These are phyloP conservation scores for Arctocebus calabarensis DNA, from an alignment of 2,797 vertebrate species.

Conservation along the genomic window DNA sequence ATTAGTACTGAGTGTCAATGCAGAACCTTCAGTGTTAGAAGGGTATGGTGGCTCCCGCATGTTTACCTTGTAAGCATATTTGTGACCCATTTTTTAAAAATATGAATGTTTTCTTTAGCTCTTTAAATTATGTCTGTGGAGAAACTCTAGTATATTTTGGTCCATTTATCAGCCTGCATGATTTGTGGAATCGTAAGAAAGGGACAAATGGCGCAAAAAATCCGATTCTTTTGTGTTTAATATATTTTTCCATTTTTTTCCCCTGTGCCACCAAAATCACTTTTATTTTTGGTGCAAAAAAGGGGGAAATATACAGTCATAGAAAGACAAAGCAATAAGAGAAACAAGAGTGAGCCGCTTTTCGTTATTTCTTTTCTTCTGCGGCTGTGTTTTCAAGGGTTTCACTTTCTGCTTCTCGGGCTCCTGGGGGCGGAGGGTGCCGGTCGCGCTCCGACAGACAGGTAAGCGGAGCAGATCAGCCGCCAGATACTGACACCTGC, in stretches of 20 bases:
- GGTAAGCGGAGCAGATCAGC: neutral
- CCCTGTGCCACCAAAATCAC: neutral
- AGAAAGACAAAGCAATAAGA: neutral
- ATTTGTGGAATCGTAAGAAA: slow-evolving; percentile 36
- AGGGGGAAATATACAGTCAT: neutral
- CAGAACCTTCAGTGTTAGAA: neutral
- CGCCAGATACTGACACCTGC: neutral
- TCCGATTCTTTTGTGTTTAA: neutral
- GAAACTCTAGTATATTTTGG: neutral
- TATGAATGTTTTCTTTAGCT: neutral
- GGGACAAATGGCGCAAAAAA: neutral
- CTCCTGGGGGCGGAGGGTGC: neutral
- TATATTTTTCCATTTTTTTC: slow-evolving; percentile 2
- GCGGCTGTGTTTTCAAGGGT: slow-evolving; percentile 30
- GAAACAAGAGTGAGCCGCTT: neutral
- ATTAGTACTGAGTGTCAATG: neutral
- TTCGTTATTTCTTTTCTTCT: neutral
- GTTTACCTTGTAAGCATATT: neutral
- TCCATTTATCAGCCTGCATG: neutral
- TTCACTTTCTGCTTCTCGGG: slow-evolving; percentile 69
- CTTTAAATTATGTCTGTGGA: neutral
- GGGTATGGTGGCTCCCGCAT: neutral
- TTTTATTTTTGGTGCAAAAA: neutral
- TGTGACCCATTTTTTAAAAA: neutral
- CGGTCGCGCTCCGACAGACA: neutral